Evolutionary conservation across 2,797 vertebrate genomes (phyloP), one percentile per base, ranked within the genome.

Genomic region (Poeciliopsis paucimaculata): DNA sequence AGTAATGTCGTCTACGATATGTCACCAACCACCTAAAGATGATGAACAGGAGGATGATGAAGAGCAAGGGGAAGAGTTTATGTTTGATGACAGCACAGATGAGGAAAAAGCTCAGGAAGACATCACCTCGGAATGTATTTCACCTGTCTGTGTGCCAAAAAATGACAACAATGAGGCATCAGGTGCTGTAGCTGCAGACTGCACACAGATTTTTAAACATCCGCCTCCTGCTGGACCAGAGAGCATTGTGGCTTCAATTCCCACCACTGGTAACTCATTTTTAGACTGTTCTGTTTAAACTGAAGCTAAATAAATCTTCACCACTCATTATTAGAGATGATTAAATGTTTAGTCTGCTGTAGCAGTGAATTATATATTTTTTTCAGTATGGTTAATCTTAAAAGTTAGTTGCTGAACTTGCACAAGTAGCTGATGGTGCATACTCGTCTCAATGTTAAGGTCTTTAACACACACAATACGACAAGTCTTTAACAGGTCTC

Each of bases 1-100:
- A 72, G 91, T 75, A 41, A 96, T 96, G 96, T 95, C 95, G 28
- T 87, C 87, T 53, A 70, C 73, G 80, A 81, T 77, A 68, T 82
- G 89, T 73, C 93, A 88, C 78, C 91, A 90, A 39, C 89, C 73
- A 5, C 77, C 86, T 2, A 91, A 91, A 81, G 89, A 91, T 60
- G 91, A 91, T 0, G 90, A 92, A 53, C 90, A 94, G 80, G 91
- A 94, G 20, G 93, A 92, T 1, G 93, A 95, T 1, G 94, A 95
- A 72, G 95, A 95, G 79, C 90, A 94, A 55, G 91, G 92, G 39
- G 92, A 95, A 78, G 88, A 74, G 78, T 92, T 93, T 87, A 81
- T 80, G 26, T 95, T 93, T 85, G 92, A 93, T 0, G 93, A 95
- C 88, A 92, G 89, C 68, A 10, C 75, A 0, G 93, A 94, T 16